These are phyloP conservation scores for Graptemys geographica DNA, from an alignment of 2,797 vertebrate genomes.

Conservation along the genomic window DNA sequence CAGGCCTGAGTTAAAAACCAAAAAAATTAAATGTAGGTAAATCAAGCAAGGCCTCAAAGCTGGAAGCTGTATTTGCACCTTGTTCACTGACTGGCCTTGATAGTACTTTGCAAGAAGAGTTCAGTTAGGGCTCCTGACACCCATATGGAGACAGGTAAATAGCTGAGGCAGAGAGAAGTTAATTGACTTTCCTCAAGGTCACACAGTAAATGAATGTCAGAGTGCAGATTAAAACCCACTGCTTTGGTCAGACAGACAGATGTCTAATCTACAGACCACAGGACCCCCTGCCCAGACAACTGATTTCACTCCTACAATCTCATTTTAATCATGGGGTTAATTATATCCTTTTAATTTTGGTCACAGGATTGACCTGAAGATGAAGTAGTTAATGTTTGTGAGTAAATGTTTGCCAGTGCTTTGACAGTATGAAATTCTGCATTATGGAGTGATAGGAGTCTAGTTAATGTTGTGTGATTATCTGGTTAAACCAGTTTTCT, in stretches of 20 bases:
- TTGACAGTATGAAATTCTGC: slow-evolving; percentile 27
- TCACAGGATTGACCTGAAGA: slow-evolving; percentile 28
- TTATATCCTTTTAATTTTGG: slow-evolving; percentile 56
- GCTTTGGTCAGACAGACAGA: slow-evolving; percentile 66
- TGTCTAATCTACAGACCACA: slow-evolving; percentile 70
- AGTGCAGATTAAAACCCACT: slow-evolving; percentile 66
- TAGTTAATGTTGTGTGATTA: not conserved
- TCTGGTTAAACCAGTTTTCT: not conserved
- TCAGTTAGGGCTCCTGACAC: slow-evolving; percentile 24
- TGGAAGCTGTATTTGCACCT: not conserved
- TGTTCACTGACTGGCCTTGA: slow-evolving; percentile 7
- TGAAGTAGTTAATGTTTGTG: slow-evolving; percentile 59
- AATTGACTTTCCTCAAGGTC: slow-evolving; percentile 72
- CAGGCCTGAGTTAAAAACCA: not conserved
- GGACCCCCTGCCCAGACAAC: slow-evolving; percentile 58
- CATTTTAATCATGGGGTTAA: slow-evolving; percentile 66
- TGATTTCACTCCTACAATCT: slow-evolving; percentile 70
- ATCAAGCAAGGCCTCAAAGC: not conserved
- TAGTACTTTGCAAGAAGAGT: slow-evolving; percentile 34
- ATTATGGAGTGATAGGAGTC: not conserved
- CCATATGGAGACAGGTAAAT: slow-evolving; percentile 55
- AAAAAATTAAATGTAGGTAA: not conserved
- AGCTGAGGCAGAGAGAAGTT: slow-evolving; percentile 70
- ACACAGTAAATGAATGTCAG: slow-evolving; percentile 64
- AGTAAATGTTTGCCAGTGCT: not conserved